A percentile compares a stretch with the other conserved stretches of the same genome.
Evolutionary conservation across 2,797 vertebrate species (phyloP).

Genomic region (Oophaga sylvatica): DNA sequence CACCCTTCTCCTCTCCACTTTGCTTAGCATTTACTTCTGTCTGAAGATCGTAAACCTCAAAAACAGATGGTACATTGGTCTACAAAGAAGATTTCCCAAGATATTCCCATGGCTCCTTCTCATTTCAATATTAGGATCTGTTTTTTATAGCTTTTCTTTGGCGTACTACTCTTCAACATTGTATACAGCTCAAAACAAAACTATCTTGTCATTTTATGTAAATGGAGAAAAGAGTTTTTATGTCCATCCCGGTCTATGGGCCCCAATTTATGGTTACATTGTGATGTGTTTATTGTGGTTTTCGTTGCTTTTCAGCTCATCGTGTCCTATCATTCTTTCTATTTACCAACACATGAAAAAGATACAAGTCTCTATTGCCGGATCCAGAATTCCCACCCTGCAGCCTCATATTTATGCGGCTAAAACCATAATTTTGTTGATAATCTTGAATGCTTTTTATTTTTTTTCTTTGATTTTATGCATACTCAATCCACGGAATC

Average conservation of each 20-base stretch:
- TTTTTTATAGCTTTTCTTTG: background rate
- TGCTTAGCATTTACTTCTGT: constrained; percentile 7
- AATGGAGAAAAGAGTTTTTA: no score
- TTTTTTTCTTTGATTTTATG: background rate
- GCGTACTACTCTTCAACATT: no score
- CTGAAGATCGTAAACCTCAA: constrained; percentile 16
- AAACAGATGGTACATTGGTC: background rate
- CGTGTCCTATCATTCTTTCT: no score
- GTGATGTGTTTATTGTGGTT: no score
- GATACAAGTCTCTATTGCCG: no score
- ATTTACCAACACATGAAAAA: no score
- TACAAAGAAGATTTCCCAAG: constrained; percentile 2
- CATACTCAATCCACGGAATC: background rate
- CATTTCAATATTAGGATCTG: background rate
- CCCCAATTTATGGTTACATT: no score
- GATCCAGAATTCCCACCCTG: background rate
- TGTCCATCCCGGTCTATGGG: no score
- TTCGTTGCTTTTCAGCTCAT: no score
- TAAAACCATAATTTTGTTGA: background rate
- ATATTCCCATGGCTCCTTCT: background rate
- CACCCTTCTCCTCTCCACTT: constrained; percentile 3
- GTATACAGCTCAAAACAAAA: no score
- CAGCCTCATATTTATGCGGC: background rate
- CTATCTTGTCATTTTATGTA: no score
- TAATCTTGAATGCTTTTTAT: background rate